Evolutionary conservation across 2,888 invertebrate genomes (phyloP), one percentile per base, ranked within the genome.

Genomic region (Drosophila rubida): DNA sequence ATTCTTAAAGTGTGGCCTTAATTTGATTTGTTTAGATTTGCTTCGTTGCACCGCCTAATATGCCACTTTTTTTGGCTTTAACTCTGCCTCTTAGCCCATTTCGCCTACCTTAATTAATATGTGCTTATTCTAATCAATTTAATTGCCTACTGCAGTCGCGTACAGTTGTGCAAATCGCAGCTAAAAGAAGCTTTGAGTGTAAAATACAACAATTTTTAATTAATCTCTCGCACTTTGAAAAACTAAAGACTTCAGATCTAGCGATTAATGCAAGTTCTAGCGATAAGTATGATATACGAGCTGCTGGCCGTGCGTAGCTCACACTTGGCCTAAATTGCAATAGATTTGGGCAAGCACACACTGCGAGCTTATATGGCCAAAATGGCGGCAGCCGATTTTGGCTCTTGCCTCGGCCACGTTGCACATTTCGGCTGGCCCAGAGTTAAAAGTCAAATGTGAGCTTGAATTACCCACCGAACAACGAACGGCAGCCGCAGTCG

Each of bases 381-480:
- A 81, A 87, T 87, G 78, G 81, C 75, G 45, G 73, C 53, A 50
- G 61, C 46, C 50, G 65, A 14, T 44, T 42, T 54, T 49, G 44
- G 5, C 32, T 50, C 27, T 41, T 30, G 72, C n/a, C n/a, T 65
- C 61, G 69, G 81, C 84, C 87, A 80, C 84, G 68, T 72, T 81
- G 81, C 80, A 86, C 73, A 83, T 80, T 62, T 60, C 37, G 61
- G 61, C 60, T 78, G 75, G 84, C 72, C 83, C 80, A 83, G 80
- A 85, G 88, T 80, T 87, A 84, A 88, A 85, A 88, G 84, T 85
- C 84, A 85, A 85, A 85, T 85, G 84, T 88, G 76, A 85, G 80
- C 76, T 78, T 78, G 71, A 78, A 78, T 86, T 86, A 85, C 80
- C 63, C 71, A 67, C 39, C n/a, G n/a, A n/a, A n/a, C n/a, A n/a